Evolutionary conservation across 2,797 vertebrate species (phyloP).

Genomic region (Sitta carolinensis): DNA sequence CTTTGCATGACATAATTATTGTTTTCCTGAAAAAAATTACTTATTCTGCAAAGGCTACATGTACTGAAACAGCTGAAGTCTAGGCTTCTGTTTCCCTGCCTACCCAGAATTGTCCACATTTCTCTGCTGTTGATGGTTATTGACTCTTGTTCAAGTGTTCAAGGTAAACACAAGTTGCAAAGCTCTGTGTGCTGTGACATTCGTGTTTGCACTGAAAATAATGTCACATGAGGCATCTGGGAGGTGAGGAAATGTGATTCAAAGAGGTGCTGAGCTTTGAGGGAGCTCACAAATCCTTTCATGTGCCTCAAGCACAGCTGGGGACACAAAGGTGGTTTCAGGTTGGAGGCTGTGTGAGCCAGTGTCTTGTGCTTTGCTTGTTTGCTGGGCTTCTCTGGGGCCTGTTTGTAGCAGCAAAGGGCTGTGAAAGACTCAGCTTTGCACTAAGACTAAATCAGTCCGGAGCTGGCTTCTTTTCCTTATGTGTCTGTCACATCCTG

Average conservation of each 20-base stretch:
- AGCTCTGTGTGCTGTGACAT: background rate
- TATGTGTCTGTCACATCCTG: background rate
- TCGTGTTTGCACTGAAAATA: background rate
- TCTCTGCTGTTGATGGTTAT: background rate
- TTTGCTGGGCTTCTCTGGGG: background rate
- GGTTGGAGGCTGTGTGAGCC: background rate
- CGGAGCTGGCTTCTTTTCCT: background rate
- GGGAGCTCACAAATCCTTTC: background rate
- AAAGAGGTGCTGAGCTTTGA: background rate
- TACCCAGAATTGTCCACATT: background rate
- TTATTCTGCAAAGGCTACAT: background rate
- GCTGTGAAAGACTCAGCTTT: background rate
- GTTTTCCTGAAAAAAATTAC: background rate
- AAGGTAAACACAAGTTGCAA: background rate
- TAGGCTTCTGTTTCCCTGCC: background rate
- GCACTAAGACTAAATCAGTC: background rate
- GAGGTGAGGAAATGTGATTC: background rate
- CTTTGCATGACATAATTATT: background rate
- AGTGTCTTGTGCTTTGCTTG: background rate
- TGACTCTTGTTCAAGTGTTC: background rate
- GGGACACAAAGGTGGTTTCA: background rate
- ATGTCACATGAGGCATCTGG: background rate
- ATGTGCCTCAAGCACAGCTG: background rate
- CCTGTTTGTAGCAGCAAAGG: background rate
- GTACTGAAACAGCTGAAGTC: background rate